Base-by-base conservation (phyloP, 2,113 vertebrate genomes). In the Calypte anna region DNA sequence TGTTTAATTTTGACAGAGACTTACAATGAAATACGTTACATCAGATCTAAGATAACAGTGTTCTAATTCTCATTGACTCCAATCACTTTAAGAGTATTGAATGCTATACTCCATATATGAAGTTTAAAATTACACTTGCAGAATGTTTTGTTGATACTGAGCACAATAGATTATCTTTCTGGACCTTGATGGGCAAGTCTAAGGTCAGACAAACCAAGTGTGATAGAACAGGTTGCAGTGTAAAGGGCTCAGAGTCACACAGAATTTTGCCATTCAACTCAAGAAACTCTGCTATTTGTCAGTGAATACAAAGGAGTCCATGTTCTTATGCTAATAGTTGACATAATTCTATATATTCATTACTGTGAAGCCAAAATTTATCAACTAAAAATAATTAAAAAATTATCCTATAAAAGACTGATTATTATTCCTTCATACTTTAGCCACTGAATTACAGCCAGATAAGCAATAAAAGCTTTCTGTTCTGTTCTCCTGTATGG, bases 1-100 rank as follows among this genome's bases (percentile, higher is more conserved):
- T 90, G 69, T 91, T 89, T 89, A 7, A 75, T 91, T 89, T 91
- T 76, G 81, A 62, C 64, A 92, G 66, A 81, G 64, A 57, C 31
- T 91, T 68, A 17, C 44, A 38, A 25, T 43, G 69, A 89, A 90
- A 79, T 82, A 36, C 9, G 27, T 38, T 86, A 19, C 36, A 28
- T 46, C 30, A 66, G 77, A 66, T 44, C 73, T 77, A n/a, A 93
- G 69, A 28, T 10, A 40, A 50, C 16, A 64, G 57, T 23, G n/a
- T 28, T 88, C 61, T 22, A 28, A 53, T 78, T 72, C 68, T 59
- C 67, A 75, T 3, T 86, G 78, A 82, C 44, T 36, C 67, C 2
- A n/a, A 48, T 36, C 58, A 36, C 75, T 53, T 79, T 27, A 62
- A 89, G 30, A 27, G 33, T 76, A 12, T 22, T 53, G 36, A 82